Base-by-base conservation (phyloP, 2,888 invertebrate genomes). In the Colostygia pectinataria region DNA sequence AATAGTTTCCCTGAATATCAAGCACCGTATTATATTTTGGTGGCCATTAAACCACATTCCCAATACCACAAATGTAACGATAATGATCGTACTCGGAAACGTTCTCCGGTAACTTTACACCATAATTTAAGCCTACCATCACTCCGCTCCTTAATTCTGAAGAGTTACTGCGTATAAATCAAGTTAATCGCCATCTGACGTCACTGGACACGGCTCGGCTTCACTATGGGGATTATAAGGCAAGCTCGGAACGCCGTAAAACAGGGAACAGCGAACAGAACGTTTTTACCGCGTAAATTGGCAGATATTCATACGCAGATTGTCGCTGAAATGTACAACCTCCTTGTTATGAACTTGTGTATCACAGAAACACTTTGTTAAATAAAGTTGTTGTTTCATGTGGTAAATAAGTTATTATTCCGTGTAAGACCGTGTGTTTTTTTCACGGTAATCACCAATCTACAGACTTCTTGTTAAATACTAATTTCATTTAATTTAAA, bases 161-260 rank as follows among this genome's bases (percentile, higher is more conserved):
- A 58, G 59, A 63, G 55, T 55, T 49, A 61, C 70, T 61, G 63
- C 66, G 65, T 55, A 68, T 71, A 71, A 70, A 71, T 71, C 72
- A 70, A 64, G 68, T 64, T 68, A 71, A 71, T 71, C 70, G 66
- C 55, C 53, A 51, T 44, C 57, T 64, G 66, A 67, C 72, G 65
- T 59, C 63, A 49, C 56, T 57, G 64, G 65, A 58, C 59, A 58
- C 46, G 53, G 51, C 54, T 43, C 49, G 59, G 44, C 59, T 55
- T 43, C 55, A 55, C 47, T 46, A 44, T 18, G 15, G 15, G 52
- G 52, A 57, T 57, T 57, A 54, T 40, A 29, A 43, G 36, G 36
- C 40, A 20, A 38, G 29, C 29, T 10, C 10, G 29, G 27, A 48
- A 31, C 10, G 28, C 40, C 31, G 41, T 45, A 18, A 45, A 51